Evolutionary conservation across 2,888 invertebrate genomes (phyloP), one percentile per base, ranked within the genome.

Genomic region (Drosophila anceps): DNA sequence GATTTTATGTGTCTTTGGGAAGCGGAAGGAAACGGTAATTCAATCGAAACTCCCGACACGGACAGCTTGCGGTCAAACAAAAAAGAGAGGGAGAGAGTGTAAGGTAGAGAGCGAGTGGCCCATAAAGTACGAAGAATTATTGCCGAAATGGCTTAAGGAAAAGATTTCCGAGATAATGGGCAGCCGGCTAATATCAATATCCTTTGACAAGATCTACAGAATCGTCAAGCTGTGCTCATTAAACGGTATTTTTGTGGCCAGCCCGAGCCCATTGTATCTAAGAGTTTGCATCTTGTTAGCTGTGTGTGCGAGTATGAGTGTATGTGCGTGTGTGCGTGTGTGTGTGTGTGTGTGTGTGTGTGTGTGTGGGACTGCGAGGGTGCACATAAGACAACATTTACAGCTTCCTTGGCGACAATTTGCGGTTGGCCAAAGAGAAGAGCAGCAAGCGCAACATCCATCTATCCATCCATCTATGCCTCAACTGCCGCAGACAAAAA

Each of bases 201-300:
- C 90, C 89, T 88, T 84, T 82, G 79, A 82, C 82, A 88, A 84
- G 88, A 86, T 86, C 86, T 85, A 68, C 72, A 75, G 79, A 90
- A 88, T 70, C 76, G 77, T 84, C 91, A 91, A 89, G 92, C 91
- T 91, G 91, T 85, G 91, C 91, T 91, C 92, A 88, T 91, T 90
- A 91, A 91, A 91, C 88, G 91, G 90, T 88, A 91, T 91, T 91
- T 91, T 87, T 90, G 89, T 87, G 79, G 84, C 79, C 82, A 79
- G 63, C 71, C 68, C 27, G 67, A 55, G 48, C 57, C 75, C 71
- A 80, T 84, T 76, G 79, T 81, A 85, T 88, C 81, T 89, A 67
- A 79, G 68, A 79, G 73, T 73, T 76, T 85, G 85, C 89, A 89
- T 90, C 88, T 91, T 85, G 87, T 89, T 90, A 87, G 82, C 84